Evolutionary conservation across 2,113 vertebrate genomes (phyloP), one percentile per base, ranked within the genome.

Genomic region (Calidris pugnax): DNA sequence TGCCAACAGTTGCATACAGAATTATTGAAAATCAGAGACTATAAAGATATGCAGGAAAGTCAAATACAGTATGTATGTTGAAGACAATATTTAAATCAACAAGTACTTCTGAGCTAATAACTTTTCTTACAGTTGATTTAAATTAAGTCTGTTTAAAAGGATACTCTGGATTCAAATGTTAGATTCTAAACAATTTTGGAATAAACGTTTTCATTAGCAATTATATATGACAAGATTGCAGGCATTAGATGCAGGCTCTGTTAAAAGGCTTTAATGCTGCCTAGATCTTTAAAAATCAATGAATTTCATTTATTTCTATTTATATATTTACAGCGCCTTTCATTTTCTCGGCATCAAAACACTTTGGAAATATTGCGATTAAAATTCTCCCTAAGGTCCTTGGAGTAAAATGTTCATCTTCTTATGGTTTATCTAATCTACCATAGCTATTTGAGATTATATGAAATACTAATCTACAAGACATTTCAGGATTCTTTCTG

Each of bases 1-100:
- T 97, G 97, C 67, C 87, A 98, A 12, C 96, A 97, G 57, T 43
- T 98, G 74, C 91, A 95, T 41, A 91, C 80, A 95, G 97, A 98
- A 82, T 85, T 98, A 67, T 9, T 97, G 77, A 98, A 97, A 94
- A 76, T 97, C 43, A 96, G 91, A 47, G 95, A 96, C 15, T 78
- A 62, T 77, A 96, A 96, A 67, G 94, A 94, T 53, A 67, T 14
- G 43, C 95, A 97, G 74, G 97, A 97, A 77, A 95, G 75, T 63
- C 89, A 94, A 77, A 92, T 69, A 71, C 98, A 97, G 98, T 98
- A 98, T 43, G 81, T 80, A 86, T 72, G 80, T 24, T 90, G 79
- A 91, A 87, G 37, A 37, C 18, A 60, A 23, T 21, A 47, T 50
- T 91, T 88, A 43, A 39, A 68, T 53, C 74, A 66, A 64, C 19